Conservation (phyloP, 2,888 invertebrate species). For the Troides aeacus region DNA sequence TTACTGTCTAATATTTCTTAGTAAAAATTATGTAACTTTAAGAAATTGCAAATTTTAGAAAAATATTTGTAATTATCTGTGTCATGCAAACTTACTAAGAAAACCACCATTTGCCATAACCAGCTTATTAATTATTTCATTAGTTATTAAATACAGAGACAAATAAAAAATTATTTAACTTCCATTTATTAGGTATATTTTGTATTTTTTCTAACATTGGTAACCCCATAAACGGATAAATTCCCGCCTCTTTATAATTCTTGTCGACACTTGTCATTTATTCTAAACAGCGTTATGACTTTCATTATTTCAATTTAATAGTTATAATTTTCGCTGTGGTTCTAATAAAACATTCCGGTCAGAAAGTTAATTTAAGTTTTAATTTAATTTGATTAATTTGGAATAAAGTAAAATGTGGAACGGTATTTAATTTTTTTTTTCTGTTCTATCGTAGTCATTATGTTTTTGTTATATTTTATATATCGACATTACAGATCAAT, state of each 20-base stretch:
- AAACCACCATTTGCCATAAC: too few species aligned
- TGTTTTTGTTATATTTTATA: not conserved
- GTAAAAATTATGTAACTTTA: too few species aligned
- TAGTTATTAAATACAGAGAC: too few species aligned
- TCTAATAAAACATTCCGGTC: not conserved
- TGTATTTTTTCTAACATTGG: not conserved
- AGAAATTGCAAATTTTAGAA: too few species aligned
- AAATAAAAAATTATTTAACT: not conserved
- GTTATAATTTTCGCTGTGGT: not conserved
- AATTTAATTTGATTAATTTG: not conserved
- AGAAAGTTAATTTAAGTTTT: not conserved
- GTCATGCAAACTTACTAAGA: too few species aligned
- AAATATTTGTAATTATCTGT: too few species aligned
- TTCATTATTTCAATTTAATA: not conserved
- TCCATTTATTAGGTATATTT: not conserved
- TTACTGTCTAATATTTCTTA: too few species aligned
- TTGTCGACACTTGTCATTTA: not conserved
- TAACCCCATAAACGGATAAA: not conserved
- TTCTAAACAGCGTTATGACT: not conserved
- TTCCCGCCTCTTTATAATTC: not conserved
- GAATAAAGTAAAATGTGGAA: slow-evolving; percentile 8
- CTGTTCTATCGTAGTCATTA: not conserved
- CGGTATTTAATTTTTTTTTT: slow-evolving; percentile 2
- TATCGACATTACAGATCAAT: slow-evolving; percentile 61
- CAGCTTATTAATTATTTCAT: too few species aligned